Percentiles rank a stretch among this genome's conserved stretches.
These are phyloP conservation scores for Sepioteuthis lessoniana DNA, from an alignment of 2,888 invertebrate species.

Conservation along the genomic window DNA sequence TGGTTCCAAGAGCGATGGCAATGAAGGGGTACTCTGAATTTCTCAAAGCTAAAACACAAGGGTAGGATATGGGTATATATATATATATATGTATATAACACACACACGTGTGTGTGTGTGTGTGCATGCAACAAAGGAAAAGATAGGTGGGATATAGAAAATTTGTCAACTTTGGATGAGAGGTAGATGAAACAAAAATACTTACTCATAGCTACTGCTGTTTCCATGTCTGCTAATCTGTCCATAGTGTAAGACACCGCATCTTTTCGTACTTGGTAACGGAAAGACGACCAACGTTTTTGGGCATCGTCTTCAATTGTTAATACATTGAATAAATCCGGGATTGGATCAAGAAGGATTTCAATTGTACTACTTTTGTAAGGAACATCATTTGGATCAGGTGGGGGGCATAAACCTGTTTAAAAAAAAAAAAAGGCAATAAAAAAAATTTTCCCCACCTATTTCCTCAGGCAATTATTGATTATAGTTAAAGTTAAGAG, in stretches of 20 bases:
- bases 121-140: too few species aligned
- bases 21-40: too few species aligned
- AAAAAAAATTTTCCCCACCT: not conserved
- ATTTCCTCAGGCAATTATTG: not conserved
- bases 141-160: too few species aligned
- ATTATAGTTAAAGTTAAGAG: too few species aligned
- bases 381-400: slow-evolving; percentile 84
- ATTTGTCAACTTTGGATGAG: not conserved
- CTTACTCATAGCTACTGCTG: slow-evolving; percentile 3
- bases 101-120: too few species aligned
- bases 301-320: slow-evolving; percentile 86
- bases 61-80: too few species aligned
- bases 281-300: slow-evolving; percentile 86
- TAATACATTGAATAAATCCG: slow-evolving; percentile 87
- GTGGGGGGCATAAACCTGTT: slow-evolving; percentile 91
- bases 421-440: slow-evolving; percentile 54
- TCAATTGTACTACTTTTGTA: slow-evolving; percentile 90
- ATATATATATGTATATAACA: too few species aligned
- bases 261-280: slow-evolving; percentile 81
- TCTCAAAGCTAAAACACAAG: too few species aligned
- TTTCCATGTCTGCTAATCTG: slow-evolving; percentile 40
- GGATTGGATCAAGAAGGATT: slow-evolving; percentile 86
- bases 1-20: too few species aligned
- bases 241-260: slow-evolving; percentile 78
- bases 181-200: not conserved